Evolutionary conservation across 2,113 vertebrate genomes (phyloP).

Genomic region (Nesospiza acunhae): DNA sequence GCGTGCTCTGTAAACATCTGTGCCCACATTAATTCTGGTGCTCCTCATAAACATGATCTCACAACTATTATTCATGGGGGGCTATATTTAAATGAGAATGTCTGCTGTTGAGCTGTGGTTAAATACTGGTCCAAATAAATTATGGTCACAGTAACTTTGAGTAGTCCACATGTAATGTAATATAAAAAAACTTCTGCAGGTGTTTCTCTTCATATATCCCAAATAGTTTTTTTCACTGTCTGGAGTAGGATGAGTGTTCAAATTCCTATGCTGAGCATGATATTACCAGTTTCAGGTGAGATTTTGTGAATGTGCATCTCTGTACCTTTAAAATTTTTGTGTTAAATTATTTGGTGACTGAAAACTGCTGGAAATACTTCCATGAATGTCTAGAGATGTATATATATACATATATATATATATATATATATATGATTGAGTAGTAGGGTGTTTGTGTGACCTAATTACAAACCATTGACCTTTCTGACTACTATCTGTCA

Average conservation of each 20-base stretch:
- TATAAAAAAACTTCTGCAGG: not conserved
- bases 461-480: not conserved
- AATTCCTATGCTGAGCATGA: not conserved
- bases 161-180: fast-evolving
- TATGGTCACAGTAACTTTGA: not conserved
- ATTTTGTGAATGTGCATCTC: not conserved
- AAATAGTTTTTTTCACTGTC: not conserved
- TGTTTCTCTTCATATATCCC: not conserved
- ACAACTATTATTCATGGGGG: not conserved
- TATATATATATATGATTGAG: not conserved
- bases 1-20: not conserved
- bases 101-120: not conserved
- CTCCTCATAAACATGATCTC: not conserved
- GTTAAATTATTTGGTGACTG: not conserved
- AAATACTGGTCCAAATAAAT: not conserved
- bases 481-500: not conserved
- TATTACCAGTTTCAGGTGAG: not conserved
- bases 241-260: not conserved
- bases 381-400: not conserved
- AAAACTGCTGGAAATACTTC: not conserved
- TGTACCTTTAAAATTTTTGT: not conserved
- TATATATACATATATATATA: too few species aligned
- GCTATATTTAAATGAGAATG: not conserved
- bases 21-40: not conserved
- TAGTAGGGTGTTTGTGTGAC: not conserved